These are phyloP conservation scores for Anguilla anguilla DNA, from an alignment of 2,797 vertebrate species.

Conservation along the genomic window DNA sequence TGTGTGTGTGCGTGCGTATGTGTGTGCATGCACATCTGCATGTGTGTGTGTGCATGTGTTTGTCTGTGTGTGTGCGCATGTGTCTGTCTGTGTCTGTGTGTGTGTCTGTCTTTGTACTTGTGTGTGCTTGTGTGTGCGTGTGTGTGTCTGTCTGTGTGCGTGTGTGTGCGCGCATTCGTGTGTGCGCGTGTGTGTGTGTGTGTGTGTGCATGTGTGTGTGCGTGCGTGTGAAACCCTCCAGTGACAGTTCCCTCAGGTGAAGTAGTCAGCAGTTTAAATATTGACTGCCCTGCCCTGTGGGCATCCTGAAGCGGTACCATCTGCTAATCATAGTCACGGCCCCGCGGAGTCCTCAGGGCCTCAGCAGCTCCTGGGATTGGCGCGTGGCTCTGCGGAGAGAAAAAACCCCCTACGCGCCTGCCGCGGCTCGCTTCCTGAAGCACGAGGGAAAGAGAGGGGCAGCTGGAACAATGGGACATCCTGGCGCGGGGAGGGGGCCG, in stretches of 20 bases:
- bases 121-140: conserved; percentile 28
- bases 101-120: neutral
- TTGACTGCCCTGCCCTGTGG: neutral
- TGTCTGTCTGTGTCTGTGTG: neutral
- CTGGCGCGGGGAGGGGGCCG: neutral
- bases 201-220: conserved; percentile 21
- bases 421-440: neutral
- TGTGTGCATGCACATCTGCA: neutral
- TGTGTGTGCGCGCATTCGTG: conserved; percentile 34
- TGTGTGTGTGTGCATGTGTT: neutral
- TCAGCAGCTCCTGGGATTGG: neutral
- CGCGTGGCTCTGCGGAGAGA: neutral
- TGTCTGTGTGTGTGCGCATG: no score
- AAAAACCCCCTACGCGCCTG: neutral
- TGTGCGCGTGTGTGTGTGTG: conserved; percentile 44
- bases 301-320: conserved; percentile 3
- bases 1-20: conserved; percentile 1
- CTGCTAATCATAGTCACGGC: neutral
- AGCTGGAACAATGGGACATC: neutral
- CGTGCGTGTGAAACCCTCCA: neutral
- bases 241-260: neutral
- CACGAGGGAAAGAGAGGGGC: neutral
- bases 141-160: conserved; percentile 8
- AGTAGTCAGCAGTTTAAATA: neutral
- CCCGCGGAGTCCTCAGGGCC: neutral